These are phyloP conservation scores for Chaetoderma sp. DNA, from an alignment of 2,888 invertebrate genomes.

Conservation along the genomic window DNA sequence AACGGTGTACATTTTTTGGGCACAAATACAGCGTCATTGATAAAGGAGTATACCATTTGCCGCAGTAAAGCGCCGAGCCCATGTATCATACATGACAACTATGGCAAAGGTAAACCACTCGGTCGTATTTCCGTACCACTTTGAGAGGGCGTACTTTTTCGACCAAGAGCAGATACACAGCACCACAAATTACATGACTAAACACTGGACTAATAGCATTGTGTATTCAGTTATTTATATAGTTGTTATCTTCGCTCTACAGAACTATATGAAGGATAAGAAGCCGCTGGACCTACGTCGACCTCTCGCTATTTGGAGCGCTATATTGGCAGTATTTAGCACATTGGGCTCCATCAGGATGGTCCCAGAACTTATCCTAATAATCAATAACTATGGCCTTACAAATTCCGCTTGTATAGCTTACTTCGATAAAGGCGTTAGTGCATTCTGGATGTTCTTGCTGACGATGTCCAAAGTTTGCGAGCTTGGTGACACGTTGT, in stretches of 20 bases:
- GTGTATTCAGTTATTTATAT: constrained; percentile 83
- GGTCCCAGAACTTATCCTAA: constrained; percentile 90
- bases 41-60: too few relatives aligned
- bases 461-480: constrained; percentile 95
- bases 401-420: constrained; percentile 94
- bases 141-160: too few relatives aligned
- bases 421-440: constrained; percentile 78
- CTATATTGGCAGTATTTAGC: constrained; percentile 89
- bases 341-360: constrained; percentile 87
- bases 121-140: too few relatives aligned
- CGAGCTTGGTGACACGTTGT: constrained; percentile 78
- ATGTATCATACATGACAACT: too few relatives aligned
- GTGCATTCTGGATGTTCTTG: constrained; percentile 97
- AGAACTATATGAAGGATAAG: constrained; percentile 92
- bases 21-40: too few relatives aligned
- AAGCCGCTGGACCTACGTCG: constrained; percentile 88
- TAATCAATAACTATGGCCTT: constrained; percentile 88
- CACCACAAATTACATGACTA: constrained; percentile 99
- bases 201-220: constrained; percentile 95
- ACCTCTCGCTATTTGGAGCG: constrained; percentile 90
- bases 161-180: too few relatives aligned
- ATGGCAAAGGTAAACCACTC: constrained; percentile 5
- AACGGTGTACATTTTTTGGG: too few relatives aligned
- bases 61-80: too few relatives aligned
- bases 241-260: constrained; percentile 92